A percentile compares a stretch with the other conserved stretches of the same genome.
Evolutionary conservation across 2,797 vertebrate genomes (phyloP).

Genomic region (Chaenodraco wilsoni): DNA sequence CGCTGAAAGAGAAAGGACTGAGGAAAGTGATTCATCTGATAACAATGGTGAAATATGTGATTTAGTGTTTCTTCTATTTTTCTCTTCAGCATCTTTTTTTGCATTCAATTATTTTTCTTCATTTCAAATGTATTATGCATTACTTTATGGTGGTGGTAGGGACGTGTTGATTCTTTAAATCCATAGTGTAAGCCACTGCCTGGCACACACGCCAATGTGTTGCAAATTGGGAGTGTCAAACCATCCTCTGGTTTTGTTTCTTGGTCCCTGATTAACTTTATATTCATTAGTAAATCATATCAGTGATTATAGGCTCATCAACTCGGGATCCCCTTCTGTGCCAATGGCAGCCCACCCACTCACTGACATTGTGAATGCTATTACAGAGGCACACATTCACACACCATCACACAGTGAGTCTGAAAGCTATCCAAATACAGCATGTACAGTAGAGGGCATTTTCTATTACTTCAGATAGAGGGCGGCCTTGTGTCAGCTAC

Average conservation of each 20-base stretch:
- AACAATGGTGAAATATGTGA: conserved; percentile 8
- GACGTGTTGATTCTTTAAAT: conserved; percentile 1
- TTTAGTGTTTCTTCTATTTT: background rate
- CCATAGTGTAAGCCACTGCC: background rate
- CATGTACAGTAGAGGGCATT: conserved; percentile 71
- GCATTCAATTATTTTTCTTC: background rate
- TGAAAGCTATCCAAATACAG: conserved; percentile 35
- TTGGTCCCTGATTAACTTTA: conserved; percentile 72
- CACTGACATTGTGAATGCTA: conserved; percentile 51
- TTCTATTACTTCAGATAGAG: conserved; percentile 83
- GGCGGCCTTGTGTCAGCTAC: conserved; percentile 86
- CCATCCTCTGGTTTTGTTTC: conserved; percentile 58
- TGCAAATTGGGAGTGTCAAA: conserved; percentile 59
- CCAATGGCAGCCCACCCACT: conserved; percentile 62
- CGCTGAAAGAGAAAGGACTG: conserved; percentile 26
- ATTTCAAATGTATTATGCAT: background rate
- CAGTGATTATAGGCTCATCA: conserved; percentile 72
- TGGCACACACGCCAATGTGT: conserved; percentile 26
- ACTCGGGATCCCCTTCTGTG: conserved; percentile 58
- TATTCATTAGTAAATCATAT: conserved; percentile 76
- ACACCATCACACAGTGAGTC: conserved; percentile 5
- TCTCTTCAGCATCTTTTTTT: background rate
- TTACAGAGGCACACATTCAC: conserved; percentile 38
- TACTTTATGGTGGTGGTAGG: background rate
- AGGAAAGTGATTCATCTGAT: conserved; percentile 33